Evolutionary conservation across 2,888 invertebrate genomes (phyloP).

Genomic region (Xanthia togata): DNA sequence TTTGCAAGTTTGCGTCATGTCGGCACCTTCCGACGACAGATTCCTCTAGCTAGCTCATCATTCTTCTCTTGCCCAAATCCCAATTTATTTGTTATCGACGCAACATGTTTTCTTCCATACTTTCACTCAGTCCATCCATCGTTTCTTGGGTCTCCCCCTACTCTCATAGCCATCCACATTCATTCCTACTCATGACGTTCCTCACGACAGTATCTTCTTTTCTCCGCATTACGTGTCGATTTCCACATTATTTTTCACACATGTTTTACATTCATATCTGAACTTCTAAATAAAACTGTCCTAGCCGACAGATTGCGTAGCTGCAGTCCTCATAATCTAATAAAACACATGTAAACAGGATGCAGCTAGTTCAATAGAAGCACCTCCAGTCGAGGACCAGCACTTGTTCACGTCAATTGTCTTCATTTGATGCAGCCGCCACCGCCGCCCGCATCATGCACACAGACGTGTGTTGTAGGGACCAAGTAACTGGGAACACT

Average conservation of each 20-base stretch:
- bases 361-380: conserved; percentile 38
- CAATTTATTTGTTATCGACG: no score
- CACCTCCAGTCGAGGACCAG: conserved; percentile 34
- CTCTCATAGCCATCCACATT: no score
- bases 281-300: no score
- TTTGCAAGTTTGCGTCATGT: neutral
- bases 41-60: no score
- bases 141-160: no score
- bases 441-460: conserved; percentile 55
- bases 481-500: neutral
- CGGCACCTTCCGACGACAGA: no score
- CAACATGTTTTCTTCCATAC: no score
- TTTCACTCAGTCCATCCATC: no score
- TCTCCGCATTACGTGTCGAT: no score
- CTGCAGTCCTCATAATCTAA: conserved; percentile 8
- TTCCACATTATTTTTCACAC: neutral
- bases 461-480: neutral
- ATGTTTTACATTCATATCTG: neutral
- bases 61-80: no score
- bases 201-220: no score
- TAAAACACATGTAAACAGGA: conserved; percentile 51
- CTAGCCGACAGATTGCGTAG: neutral
- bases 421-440: conserved; percentile 46
- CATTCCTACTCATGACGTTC: no score
- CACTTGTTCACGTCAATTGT: conserved; percentile 50